phyloP scores from a whole-genome alignment of 2,888 invertebrate genomes.

The Trichopria drosophilae region DNA sequence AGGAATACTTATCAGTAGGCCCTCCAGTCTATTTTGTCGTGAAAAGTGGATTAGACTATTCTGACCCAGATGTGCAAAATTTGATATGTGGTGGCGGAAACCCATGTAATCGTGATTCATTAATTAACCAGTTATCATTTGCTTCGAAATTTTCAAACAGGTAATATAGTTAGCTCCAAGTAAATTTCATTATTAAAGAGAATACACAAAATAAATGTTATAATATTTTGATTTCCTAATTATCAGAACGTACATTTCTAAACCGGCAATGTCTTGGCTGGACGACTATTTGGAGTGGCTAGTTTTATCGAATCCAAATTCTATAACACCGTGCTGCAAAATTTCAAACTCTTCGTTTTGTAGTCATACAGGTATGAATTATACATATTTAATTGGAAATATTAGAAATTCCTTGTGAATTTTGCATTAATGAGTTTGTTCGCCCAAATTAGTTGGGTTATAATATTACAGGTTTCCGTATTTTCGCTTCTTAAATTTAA shows the following conservation, averaged over 20 bases:
- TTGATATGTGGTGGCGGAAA: slow-evolving; percentile 79
- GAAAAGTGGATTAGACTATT: slow-evolving; percentile 73
- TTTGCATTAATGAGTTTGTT: not conserved
- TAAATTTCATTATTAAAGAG: no score
- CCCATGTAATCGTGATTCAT: slow-evolving; percentile 75
- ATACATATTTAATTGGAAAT: not conserved
- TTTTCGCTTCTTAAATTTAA: no score
- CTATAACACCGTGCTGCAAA: no score
- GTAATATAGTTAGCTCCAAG: no score
- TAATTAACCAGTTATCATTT: slow-evolving; percentile 70
- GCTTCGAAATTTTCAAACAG: slow-evolving; percentile 57
- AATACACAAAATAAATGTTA: no score
- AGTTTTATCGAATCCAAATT: slow-evolving; percentile 54
- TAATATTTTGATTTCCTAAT: no score
- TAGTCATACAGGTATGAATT: slow-evolving; percentile 65
- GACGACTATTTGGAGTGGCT: slow-evolving; percentile 97
- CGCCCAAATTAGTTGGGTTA: no score
- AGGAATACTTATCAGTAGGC: slow-evolving; percentile 86
- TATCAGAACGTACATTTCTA: slow-evolving; percentile 76
- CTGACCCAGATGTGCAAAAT: slow-evolving; percentile 73
- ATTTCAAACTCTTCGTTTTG: slow-evolving; percentile 66
- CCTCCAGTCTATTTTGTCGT: slow-evolving; percentile 93
- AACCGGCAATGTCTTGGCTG: slow-evolving; percentile 89
- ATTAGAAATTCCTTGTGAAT: not conserved
- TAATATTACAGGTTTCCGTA: no score